Evolutionary conservation across 2,888 invertebrate genomes (phyloP).

Genomic region (Vannuccia rotundouncinata): DNA sequence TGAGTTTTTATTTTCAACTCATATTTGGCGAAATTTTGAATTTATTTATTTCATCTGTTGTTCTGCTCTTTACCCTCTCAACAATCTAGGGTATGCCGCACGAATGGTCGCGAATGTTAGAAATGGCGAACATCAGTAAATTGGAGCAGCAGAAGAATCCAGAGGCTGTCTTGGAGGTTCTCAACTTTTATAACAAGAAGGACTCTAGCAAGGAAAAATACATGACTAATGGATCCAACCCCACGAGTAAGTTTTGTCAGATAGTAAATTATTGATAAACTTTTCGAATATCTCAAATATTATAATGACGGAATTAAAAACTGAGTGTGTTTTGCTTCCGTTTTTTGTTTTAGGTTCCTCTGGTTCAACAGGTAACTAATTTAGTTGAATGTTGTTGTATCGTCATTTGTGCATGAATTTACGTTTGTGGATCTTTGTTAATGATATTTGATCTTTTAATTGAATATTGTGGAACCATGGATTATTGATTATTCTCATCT

Average conservation of each 20-base stretch:
- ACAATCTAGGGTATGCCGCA: conserved; percentile 38
- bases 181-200: conserved; percentile 23
- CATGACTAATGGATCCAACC: conserved; percentile 9
- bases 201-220: conserved; percentile 32
- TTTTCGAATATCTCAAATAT: too few relatives aligned
- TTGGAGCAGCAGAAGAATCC: conserved; percentile 39
- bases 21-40: too few relatives aligned
- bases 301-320: not conserved
- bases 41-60: too few relatives aligned
- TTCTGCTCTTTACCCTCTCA: too few relatives aligned
- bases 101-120: conserved; percentile 33
- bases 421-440: too few relatives aligned
- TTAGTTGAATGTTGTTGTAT: not conserved
- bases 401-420: too few relatives aligned
- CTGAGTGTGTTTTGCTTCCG: not conserved
- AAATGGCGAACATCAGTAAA: conserved; percentile 37
- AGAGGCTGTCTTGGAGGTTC: conserved; percentile 32
- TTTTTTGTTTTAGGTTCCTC: conserved; percentile 33
- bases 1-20: too few relatives aligned
- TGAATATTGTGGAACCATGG: too few relatives aligned
- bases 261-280: not conserved
- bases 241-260: not conserved
- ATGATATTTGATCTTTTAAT: too few relatives aligned
- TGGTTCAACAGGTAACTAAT: conserved; percentile 24
- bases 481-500: too few relatives aligned